Conservation (phyloP, 2,888 invertebrate species). For the Peribatodes rhomboidaria region DNA sequence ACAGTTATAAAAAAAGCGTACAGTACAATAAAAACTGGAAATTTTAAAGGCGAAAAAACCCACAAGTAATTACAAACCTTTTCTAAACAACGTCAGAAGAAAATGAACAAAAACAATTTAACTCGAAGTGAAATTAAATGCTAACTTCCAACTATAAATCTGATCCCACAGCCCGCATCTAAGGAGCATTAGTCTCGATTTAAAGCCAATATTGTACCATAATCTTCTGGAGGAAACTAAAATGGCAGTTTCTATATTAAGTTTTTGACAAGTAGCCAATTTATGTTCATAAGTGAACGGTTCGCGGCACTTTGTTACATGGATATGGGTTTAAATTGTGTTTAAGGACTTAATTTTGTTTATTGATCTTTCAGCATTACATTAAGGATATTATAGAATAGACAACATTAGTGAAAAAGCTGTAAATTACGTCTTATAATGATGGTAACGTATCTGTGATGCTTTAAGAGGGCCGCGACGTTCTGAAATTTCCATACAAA, state of each 20-base stretch:
- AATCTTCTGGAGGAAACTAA: slow-evolving; percentile 58
- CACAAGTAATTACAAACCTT: not conserved
- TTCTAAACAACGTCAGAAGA: not conserved
- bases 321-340: slow-evolving; percentile 46
- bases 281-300: slow-evolving; percentile 51
- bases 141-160: slow-evolving; percentile 27
- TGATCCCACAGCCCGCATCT: slow-evolving; percentile 49
- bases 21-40: no score
- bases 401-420: no score
- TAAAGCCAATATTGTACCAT: slow-evolving; percentile 60
- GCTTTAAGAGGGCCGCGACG: no score
- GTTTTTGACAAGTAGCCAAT: slow-evolving; percentile 61
- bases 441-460: no score
- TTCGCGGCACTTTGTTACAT: slow-evolving; percentile 40
- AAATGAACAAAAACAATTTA: slow-evolving; percentile 13
- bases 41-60: no score
- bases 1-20: no score
- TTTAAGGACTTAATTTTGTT: slow-evolving; percentile 15
- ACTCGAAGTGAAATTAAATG: not conserved
- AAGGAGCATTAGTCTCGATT: slow-evolving; percentile 62
- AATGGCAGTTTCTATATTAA: slow-evolving; percentile 59
- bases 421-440: no score
- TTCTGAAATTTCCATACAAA: no score
- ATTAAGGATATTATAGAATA: no score
- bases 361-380: not conserved